Base-by-base conservation (phyloP, 2,113 vertebrate species). In the Nasalis larvatus region DNA sequence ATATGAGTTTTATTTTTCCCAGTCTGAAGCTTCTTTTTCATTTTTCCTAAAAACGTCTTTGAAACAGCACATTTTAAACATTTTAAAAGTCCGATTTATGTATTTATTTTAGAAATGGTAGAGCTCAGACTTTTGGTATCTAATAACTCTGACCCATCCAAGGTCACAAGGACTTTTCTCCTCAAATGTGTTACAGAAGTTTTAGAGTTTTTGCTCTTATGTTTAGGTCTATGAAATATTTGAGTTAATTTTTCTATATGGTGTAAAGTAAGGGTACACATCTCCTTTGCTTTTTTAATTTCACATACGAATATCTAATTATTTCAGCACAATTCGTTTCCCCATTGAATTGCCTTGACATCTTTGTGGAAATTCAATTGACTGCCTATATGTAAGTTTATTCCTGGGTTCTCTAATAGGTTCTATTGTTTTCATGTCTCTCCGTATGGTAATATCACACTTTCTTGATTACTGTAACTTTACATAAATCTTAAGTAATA, bases 1-100 rank as follows among this genome's bases (percentile, higher is more conserved):
- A 18, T 0, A 27, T 35, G 5, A 27, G 80, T 42, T 73, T 54
- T 49, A 47, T 73, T 91, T 76, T 18, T 27, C 20, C 30, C 2
- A 78, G 5, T n/a, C 10, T 40, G 37, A 66, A 54, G 4, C 8
- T 83, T 74, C 3, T 30, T 27, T 68, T 40, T 49, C 2, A 30
- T 56, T 89, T 93, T 91, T n/a, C 35, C 58, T 74, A 37, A 73
- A 88, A 84, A 49, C 56, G 8, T 52, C 49, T 84, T 68, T 47
- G 10, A 11, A 91, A 80, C 20, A 68, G 25, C 4, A 78, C 47
- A 68, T 71, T 87, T 66, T 68, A 16, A 52, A 74, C 37, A 47
- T 52, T 14, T 77, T 49, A 69, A 35, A 87, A 40, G 18, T 85
- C 32, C 6, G n/a, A 4, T 80, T 56, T 25, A 56, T 45, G 14